These are phyloP conservation scores for Calameuta idolon DNA, from an alignment of 2,888 invertebrate genomes.

Conservation along the genomic window DNA sequence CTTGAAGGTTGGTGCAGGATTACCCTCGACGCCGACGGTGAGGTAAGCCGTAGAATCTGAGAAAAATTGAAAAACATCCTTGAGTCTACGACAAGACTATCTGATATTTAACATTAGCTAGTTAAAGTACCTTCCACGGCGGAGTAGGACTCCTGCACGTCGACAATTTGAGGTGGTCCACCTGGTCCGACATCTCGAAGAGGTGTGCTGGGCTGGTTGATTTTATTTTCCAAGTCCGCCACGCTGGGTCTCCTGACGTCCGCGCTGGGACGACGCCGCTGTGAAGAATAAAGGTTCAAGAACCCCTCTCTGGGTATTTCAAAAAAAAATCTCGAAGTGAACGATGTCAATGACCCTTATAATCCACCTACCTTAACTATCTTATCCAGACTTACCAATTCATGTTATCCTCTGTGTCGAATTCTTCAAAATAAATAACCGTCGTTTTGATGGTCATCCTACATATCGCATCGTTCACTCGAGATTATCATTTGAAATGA, in stretches of 20 bases:
- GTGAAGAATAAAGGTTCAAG: conserved; percentile 29
- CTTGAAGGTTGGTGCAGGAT: conserved; percentile 94
- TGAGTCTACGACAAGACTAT: neutral
- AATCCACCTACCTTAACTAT: neutral
- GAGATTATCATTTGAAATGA: neutral
- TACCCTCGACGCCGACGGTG: conserved; percentile 93
- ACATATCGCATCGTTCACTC: neutral
- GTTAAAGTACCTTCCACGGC: conserved; percentile 88
- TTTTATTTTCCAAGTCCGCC: conserved; percentile 89
- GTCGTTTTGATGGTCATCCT: neutral
- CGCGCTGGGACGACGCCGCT: conserved; percentile 88
- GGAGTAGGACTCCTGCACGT: conserved; percentile 94
- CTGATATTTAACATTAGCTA: neutral
- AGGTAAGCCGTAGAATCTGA: conserved; percentile 93
- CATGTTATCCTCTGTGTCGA: conserved; percentile 16
- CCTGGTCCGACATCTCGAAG: conserved; percentile 82
- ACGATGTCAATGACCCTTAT: neutral
- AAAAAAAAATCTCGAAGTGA: neutral
- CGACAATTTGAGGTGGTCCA: conserved; percentile 91
- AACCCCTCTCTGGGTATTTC: neutral
- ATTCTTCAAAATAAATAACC: conserved; percentile 14
- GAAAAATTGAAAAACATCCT: conserved; percentile 28
- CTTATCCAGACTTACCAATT: neutral
- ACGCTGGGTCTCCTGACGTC: conserved; percentile 92
- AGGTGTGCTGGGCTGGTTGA: conserved; percentile 92